These are phyloP conservation scores for Nesometra sesokonis DNA, from an alignment of 35 echinoderm and acorn worm genomes.

Conservation along the genomic window DNA sequence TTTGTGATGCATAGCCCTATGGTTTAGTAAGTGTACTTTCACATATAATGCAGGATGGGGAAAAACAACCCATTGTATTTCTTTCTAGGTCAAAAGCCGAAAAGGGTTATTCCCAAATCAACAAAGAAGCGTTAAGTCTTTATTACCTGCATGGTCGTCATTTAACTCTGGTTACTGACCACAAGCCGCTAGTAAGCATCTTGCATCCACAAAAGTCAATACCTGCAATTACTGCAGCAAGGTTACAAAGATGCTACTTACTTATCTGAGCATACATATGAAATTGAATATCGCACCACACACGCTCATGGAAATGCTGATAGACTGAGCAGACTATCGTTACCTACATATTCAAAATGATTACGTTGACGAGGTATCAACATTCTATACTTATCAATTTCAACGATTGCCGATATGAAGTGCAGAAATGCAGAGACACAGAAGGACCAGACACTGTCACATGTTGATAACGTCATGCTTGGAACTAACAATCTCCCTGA, in stretches of 20 bases:
- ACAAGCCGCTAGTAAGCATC: neutral
- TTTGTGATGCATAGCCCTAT: conserved; percentile 15
- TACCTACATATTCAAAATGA: too few species aligned
- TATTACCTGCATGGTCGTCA: conserved; percentile 8
- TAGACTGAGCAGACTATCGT: conserved; percentile 12
- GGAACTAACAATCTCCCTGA: too few species aligned
- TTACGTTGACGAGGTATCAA: too few species aligned
- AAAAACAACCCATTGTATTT: conserved; percentile 14
- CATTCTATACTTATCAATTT: too few species aligned
- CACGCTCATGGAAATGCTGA: conserved; percentile 13
- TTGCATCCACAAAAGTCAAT: neutral
- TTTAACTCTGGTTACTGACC: conserved; percentile 5
- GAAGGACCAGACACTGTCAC: neutral
- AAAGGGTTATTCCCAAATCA: conserved; percentile 11
- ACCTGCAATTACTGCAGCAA: neutral
- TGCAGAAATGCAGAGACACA: too few species aligned
- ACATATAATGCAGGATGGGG: neutral
- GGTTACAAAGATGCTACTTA: conserved; percentile 11
- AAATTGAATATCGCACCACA: conserved; percentile 20
- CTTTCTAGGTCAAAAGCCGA: conserved; percentile 21
- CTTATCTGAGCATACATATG: conserved; percentile 1
- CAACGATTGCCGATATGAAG: too few species aligned
- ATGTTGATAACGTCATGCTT: too few species aligned
- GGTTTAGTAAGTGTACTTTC: conserved; percentile 5
- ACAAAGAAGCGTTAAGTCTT: conserved; percentile 12